Percentiles rank a stretch among this genome's conserved stretches.
Conservation (phyloP, 2,888 invertebrate genomes). For the Drosophila pseudotakahashii region DNA sequence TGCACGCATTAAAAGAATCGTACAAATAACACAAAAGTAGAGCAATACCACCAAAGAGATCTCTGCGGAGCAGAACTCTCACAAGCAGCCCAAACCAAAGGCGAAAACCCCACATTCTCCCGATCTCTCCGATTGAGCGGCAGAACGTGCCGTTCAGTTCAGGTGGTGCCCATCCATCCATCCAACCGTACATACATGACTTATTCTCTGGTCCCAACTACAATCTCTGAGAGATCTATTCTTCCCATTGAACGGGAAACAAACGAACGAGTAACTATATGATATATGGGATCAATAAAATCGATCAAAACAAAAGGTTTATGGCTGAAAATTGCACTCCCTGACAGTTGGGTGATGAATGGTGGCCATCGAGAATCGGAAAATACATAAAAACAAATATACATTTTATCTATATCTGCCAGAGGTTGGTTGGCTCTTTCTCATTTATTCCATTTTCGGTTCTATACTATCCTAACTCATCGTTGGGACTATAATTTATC, state of each 20-base stretch:
- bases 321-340: conserved; percentile 42
- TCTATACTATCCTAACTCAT: background rate
- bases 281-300: conserved; percentile 46
- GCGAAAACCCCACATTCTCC: conserved; percentile 22
- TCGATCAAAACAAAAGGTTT: conserved; percentile 45
- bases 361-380: conserved; percentile 30
- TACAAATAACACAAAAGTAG: conserved; percentile 59
- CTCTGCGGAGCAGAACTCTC: conserved; percentile 50
- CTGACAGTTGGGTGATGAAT: conserved; percentile 40
- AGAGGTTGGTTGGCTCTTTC: background rate
- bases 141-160: conserved; percentile 40
- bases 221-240: conserved; percentile 23
- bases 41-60: conserved; percentile 50
- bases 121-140: conserved; percentile 18
- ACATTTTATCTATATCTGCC: conserved; percentile 16
- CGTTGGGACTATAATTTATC: background rate
- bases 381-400: conserved; percentile 19
- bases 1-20: conserved; percentile 52
- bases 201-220: conserved; percentile 20
- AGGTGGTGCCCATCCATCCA: conserved; percentile 42
- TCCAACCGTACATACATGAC: conserved; percentile 2
- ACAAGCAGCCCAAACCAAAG: conserved; percentile 35
- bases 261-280: conserved; percentile 25
- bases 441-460: conserved; percentile 1
- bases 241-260: conserved; percentile 21